Base-by-base conservation (phyloP, 2,888 invertebrate species). In the Smittia sp. region DNA sequence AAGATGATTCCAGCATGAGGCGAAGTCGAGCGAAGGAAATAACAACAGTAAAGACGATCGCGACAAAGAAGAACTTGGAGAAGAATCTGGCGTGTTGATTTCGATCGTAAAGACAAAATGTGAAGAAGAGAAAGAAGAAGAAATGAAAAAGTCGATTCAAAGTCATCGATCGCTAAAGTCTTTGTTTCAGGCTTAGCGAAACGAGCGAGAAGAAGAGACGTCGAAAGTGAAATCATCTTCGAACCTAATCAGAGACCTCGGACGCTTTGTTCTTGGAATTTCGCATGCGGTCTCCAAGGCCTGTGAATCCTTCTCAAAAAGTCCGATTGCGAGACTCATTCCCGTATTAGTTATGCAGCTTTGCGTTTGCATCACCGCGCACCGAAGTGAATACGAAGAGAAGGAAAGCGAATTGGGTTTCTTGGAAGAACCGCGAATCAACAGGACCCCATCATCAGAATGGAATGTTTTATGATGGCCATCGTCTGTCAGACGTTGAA, bases 1-100 rank as follows among this genome's bases (percentile, higher is more conserved):
- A 65, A 67, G 46, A 46, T 46, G 46, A 46, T 46, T 46, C n/a
- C 46, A 46, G 46, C 46, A n/a, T 46, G 46, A 46, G 15, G 15
- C 46, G n/a, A 46, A 46, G 32, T 32, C 15, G 11, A 46, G 46
- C 46, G 46, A 46, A 46, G 11, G n/a, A 11, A 46, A 46, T 46
- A 46, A 46, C 46, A n/a, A 46, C 6, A 46, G 46, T 46, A n/a
- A 11, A 11, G 15, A 32, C 32, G 32, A 32, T 32, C n/a, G 46
- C 15, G 11, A 46, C 15, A 11, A 46, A 46, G 46, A 46, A 46
- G 46, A 46, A 46, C n/a, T 2, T 46, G 6, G 15, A 11, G 15
- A 46, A 46, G 15, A 46, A n/a, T 46, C 15, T 46, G 6, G n/a
- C n/a, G 46, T 46, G 46, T 46, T n/a, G 46, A n/a, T 46, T 46